Base-by-base conservation (phyloP, 1,140 invertebrate genomes). In the Holcopasites calliopsidis region DNA sequence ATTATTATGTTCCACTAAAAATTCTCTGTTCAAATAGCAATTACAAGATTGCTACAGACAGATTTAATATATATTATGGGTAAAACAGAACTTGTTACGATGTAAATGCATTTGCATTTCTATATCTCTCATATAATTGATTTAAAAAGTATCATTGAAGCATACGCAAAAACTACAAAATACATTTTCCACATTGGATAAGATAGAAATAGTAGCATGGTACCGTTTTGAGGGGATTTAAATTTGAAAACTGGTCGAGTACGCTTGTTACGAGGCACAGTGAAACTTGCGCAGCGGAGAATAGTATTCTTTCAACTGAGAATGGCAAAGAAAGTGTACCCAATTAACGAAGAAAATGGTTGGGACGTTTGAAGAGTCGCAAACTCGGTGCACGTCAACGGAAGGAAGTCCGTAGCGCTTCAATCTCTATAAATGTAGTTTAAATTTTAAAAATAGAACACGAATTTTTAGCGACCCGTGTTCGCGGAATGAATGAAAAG, bases 301-400 rank as follows among this genome's bases (percentile, higher is more conserved):
- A 35, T 23, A 11, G 44, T 50, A 50, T 50, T 21, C 31, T 50
- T 50, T 50, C 23, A 49, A 33, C 44, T 11, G 21, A 49, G 44
- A 65, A 65, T 35, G 16, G 16, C 49, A 65, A 65, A 68, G 64
- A 64, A 64, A 68, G 33, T 16, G 35, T 40, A 26, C 26, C 35
- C 50, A 68, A 68, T 68, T 68, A 68, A 55, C 33, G 23, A 3
- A 55, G 26, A 68, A 31, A 40, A 21, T 42, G 18, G 33, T 42
- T 16, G 50, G 35, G 28, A n/a, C 35, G 21, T 42, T 42, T 54
- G 16, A n/a, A 42, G 35, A 16, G 23, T 42, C 3, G 16, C 11
- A 35, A 65, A 35, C 44, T 65, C 18, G 16, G 31, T 13, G 3
- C 42, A 1, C 13, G 31, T 64, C 28, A 33, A 54, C 8, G 6